phyloP scores from a whole-genome alignment of 1,140 invertebrate species.

The Leptinotarsa undecemlineata region DNA sequence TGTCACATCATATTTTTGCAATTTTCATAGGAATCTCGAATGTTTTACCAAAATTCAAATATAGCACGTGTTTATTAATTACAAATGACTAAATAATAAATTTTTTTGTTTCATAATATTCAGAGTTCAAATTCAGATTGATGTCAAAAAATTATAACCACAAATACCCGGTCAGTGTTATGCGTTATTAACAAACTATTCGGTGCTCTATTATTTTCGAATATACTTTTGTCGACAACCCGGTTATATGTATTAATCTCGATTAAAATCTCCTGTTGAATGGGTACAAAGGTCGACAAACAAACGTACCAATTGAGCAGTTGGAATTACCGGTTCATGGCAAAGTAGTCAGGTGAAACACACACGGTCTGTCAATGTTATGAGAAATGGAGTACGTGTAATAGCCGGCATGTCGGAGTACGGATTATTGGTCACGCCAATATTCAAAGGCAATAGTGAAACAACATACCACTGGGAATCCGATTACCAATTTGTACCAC shows the following conservation, averaged over 20 bases:
- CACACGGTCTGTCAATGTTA: slow-evolving; percentile 10
- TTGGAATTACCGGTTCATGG: slow-evolving; percentile 1
- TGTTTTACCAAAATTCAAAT: too few relatives aligned
- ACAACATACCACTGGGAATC: slow-evolving; percentile 15
- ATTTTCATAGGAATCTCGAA: too few relatives aligned
- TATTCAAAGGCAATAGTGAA: slow-evolving; percentile 16
- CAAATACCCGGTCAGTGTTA: too few relatives aligned
- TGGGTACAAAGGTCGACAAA: slow-evolving; percentile 2
- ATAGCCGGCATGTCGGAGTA: slow-evolving; percentile 7
- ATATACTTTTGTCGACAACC: too few relatives aligned
- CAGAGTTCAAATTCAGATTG: not conserved
- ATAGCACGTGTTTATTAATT: too few relatives aligned
- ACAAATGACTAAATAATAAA: too few relatives aligned
- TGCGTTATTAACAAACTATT: too few relatives aligned
- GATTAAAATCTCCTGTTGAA: not conserved
- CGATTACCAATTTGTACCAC: slow-evolving; percentile 18
- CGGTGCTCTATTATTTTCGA: too few relatives aligned
- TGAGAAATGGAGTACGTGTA: slow-evolving; percentile 9
- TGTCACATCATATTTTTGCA: too few relatives aligned
- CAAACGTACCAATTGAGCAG: slow-evolving; percentile 5
- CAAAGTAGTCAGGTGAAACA: slow-evolving; percentile 14
- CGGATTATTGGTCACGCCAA: slow-evolving; percentile 20
- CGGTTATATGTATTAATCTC: too few relatives aligned
- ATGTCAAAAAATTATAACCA: too few relatives aligned
- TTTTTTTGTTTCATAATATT: too few relatives aligned